These are phyloP conservation scores for Oscheius sp. DNA, from an alignment of 2,888 invertebrate genomes.

Conservation along the genomic window DNA sequence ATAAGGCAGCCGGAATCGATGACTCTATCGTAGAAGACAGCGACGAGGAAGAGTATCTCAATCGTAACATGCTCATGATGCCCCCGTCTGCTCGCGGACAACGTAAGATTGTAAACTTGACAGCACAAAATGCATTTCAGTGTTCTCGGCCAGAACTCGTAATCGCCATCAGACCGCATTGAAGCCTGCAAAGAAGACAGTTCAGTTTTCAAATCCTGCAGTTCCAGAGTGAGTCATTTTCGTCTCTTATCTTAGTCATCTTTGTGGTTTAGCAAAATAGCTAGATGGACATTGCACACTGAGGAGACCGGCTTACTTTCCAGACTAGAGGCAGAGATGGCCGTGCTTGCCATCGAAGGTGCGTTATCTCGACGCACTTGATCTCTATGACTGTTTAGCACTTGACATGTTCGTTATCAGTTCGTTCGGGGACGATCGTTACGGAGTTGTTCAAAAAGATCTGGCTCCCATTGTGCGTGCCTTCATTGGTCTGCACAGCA, in stretches of 20 bases:
- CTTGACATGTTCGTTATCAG: conserved; percentile 51
- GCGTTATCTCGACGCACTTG: not conserved
- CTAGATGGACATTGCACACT: not conserved
- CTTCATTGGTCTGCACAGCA: conserved; percentile 40
- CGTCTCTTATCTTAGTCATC: not conserved
- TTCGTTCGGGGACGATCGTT: conserved; percentile 57
- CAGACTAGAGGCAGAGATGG: conserved; percentile 14
- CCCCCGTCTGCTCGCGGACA: conserved; percentile 42
- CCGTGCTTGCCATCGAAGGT: conserved; percentile 27
- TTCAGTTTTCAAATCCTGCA: not conserved
- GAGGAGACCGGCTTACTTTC: conserved; percentile 26
- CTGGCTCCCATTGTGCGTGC: conserved; percentile 40
- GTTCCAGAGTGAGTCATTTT: not conserved
- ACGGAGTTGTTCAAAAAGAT: conserved; percentile 60
- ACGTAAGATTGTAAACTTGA: conserved; percentile 11
- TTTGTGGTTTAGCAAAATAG: conserved; percentile 1
- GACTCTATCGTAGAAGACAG: not conserved
- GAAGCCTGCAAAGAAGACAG: conserved; percentile 8
- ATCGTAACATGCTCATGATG: conserved; percentile 45
- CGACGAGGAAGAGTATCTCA: conserved; percentile 34
- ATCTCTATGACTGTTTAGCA: conserved; percentile 38
- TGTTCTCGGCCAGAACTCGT: conserved; percentile 38
- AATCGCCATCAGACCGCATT: conserved; percentile 34
- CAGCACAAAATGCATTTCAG: not conserved
- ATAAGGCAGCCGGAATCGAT: not conserved